Evolutionary conservation across 2,888 invertebrate species (phyloP).

Genomic region (Tenthredo distinguenda): DNA sequence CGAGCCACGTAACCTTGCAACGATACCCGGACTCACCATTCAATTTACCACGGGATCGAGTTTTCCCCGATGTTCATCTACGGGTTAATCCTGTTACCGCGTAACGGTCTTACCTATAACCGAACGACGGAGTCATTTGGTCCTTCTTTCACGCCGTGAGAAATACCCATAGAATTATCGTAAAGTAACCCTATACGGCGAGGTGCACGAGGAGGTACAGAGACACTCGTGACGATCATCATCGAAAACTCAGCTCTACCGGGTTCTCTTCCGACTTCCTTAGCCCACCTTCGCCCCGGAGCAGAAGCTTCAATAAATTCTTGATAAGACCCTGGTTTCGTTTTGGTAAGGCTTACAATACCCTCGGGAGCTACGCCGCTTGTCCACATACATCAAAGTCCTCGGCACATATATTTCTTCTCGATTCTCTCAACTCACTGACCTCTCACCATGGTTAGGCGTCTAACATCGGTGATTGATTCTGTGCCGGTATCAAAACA

Average conservation of each 20-base stretch:
- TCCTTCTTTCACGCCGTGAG: slow-evolving; percentile 17
- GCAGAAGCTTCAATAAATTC: slow-evolving; percentile 52
- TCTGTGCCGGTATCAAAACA: slow-evolving; percentile 49
- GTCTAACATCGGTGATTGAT: slow-evolving; percentile 46
- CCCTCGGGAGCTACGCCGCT: slow-evolving; percentile 34
- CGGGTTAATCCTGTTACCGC: slow-evolving; percentile 68
- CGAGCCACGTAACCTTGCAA: slow-evolving; percentile 60
- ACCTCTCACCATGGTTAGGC: slow-evolving; percentile 17
- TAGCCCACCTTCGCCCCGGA: not conserved
- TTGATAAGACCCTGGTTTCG: slow-evolving; percentile 45
- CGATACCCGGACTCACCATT: slow-evolving; percentile 53
- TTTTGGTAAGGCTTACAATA: slow-evolving; percentile 54
- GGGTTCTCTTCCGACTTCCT: slow-evolving; percentile 27
- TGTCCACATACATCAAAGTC: slow-evolving; percentile 57
- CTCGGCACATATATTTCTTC: slow-evolving; percentile 42
- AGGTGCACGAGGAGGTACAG: not conserved
- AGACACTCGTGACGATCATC: slow-evolving; percentile 3
- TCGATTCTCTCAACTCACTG: slow-evolving; percentile 41
- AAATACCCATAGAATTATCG: slow-evolving; percentile 35
- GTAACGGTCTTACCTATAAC: slow-evolving; percentile 66
- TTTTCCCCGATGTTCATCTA: slow-evolving; percentile 42
- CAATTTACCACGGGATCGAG: slow-evolving; percentile 57
- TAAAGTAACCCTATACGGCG: slow-evolving; percentile 14
- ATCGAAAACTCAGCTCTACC: no score
- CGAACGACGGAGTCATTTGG: slow-evolving; percentile 35